Conservation (phyloP, 2,888 invertebrate species). For the Macrophya alboannulata region DNA sequence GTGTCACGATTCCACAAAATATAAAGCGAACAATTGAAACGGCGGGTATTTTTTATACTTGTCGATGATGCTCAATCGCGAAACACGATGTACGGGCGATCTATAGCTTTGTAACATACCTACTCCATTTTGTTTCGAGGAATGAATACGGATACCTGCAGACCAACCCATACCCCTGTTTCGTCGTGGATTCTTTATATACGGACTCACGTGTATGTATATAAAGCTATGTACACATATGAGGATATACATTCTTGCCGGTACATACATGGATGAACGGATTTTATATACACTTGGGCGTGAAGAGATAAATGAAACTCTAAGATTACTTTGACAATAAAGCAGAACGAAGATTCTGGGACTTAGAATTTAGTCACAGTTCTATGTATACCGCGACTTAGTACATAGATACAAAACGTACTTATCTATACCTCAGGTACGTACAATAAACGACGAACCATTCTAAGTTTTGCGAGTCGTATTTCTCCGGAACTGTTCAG, state of each 20-base stretch:
- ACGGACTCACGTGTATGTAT: background rate
- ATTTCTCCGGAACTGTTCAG: background rate
- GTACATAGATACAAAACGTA: background rate
- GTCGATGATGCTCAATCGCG: background rate
- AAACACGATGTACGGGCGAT: background rate
- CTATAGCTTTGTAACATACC: background rate
- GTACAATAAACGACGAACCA: background rate
- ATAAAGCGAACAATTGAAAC: background rate
- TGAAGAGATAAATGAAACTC: slow-evolving; percentile 25
- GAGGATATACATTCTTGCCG: background rate
- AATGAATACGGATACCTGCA: slow-evolving; percentile 3
- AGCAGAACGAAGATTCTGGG: background rate
- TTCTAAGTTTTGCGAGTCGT: background rate
- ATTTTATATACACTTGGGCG: background rate
- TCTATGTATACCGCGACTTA: background rate
- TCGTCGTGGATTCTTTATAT: background rate
- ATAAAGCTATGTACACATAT: background rate
- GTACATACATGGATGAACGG: background rate
- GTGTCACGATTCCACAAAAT: background rate
- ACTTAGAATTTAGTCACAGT: slow-evolving; percentile 6
- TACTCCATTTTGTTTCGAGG: slow-evolving; percentile 29
- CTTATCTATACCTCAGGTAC: background rate
- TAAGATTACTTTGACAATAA: background rate
- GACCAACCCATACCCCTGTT: background rate
- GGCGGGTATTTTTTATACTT: background rate